Percentiles rank a stretch among this genome's conserved stretches.
These are phyloP conservation scores for Apus apus DNA, from an alignment of 2,113 vertebrate species.

Conservation along the genomic window DNA sequence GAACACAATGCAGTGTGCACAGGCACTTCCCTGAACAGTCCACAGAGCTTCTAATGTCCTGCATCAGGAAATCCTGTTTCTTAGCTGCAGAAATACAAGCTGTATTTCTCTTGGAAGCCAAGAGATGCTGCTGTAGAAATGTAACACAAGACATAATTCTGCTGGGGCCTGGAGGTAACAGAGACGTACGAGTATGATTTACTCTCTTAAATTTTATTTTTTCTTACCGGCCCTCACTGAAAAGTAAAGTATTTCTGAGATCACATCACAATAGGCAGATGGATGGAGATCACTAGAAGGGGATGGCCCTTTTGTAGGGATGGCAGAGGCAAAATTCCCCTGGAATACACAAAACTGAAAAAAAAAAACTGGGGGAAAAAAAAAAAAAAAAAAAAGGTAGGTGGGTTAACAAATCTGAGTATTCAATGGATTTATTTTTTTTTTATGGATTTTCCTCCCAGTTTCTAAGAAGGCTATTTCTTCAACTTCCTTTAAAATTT, in stretches of 20 bases:
- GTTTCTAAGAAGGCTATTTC: not conserved
- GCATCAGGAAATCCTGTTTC: not conserved
- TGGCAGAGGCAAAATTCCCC: not conserved
- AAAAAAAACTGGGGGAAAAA: not conserved
- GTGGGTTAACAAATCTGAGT: no score
- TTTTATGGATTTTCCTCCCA: no score
- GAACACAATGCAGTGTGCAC: not conserved
- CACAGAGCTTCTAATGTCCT: not conserved
- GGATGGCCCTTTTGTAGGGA: rapidly evolving
- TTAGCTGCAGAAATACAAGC: not conserved
- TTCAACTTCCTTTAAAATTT: not conserved
- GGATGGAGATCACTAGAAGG: not conserved
- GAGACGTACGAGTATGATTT: not conserved
- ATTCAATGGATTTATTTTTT: not conserved
- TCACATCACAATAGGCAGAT: not conserved
- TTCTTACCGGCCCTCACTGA: not conserved
- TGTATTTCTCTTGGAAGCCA: not conserved
- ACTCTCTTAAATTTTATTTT: not conserved
- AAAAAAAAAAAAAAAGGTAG: no score
- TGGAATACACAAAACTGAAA: not conserved
- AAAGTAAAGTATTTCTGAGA: not conserved
- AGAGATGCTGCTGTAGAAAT: not conserved
- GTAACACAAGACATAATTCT: not conserved
- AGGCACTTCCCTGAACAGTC: rapidly evolving
- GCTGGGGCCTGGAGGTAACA: not conserved